Percentiles rank a stretch among this genome's conserved stretches.
Conservation (phyloP, 2,113 vertebrate species). For the Aptenodytes patagonicus region DNA sequence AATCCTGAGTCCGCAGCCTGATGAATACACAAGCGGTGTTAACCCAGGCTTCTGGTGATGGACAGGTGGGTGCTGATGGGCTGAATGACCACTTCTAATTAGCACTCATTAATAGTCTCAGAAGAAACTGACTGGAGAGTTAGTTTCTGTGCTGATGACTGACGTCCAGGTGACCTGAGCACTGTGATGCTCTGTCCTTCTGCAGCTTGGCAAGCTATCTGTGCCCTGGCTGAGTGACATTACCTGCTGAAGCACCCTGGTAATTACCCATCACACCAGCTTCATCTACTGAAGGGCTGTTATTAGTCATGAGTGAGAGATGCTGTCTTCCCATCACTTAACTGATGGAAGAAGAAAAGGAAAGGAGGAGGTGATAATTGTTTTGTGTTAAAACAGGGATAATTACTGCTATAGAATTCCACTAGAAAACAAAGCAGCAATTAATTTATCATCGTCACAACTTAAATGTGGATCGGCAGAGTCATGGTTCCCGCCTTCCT, state of each 20-base stretch:
- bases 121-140: background rate
- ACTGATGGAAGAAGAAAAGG: background rate
- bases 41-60: background rate
- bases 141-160: background rate
- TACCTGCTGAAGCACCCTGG: background rate
- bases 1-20: background rate
- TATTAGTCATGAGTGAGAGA: background rate
- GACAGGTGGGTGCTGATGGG: background rate
- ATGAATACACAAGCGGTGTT: background rate
- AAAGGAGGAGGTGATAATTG: background rate
- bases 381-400: conserved; percentile 29
- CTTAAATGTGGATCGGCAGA: accelerated
- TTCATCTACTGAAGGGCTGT: background rate
- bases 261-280: background rate
- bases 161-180: background rate
- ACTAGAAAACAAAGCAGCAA: background rate
- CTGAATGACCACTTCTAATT: background rate
- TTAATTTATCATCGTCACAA: background rate
- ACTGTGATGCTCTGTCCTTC: background rate
- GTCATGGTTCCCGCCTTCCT: accelerated
- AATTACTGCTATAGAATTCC: conserved; percentile 34
- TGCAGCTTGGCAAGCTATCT: background rate
- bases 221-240: background rate
- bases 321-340: background rate
- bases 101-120: background rate